phyloP scores from a whole-genome alignment of 1,140 invertebrate species.

The Sarcophaga peregrina region DNA sequence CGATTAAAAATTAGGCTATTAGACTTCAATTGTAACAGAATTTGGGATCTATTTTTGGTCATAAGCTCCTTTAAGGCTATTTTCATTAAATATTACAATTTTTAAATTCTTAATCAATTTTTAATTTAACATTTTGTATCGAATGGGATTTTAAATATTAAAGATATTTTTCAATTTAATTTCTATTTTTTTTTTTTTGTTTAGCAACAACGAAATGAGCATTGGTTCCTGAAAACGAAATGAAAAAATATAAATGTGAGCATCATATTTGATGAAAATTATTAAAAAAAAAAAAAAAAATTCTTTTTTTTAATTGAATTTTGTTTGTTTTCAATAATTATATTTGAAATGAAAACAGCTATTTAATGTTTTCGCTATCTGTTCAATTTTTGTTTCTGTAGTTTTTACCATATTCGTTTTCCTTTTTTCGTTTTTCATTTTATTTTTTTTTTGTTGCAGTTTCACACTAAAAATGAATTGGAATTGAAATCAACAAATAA shows the following conservation, averaged over 20 bases:
- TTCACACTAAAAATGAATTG: constrained; percentile 38
- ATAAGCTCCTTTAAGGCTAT: too few relatives aligned
- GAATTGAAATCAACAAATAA: constrained; percentile 37
- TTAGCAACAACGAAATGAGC: too few relatives aligned
- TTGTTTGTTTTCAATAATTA: constrained; percentile 39
- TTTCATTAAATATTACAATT: too few relatives aligned
- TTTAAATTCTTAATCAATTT: too few relatives aligned
- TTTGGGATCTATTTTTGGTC: too few relatives aligned
- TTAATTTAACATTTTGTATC: too few relatives aligned
- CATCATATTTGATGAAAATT: constrained; percentile 6
- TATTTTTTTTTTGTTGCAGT: neutral
- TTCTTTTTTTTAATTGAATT: constrained; percentile 30
- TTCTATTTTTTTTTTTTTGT: too few relatives aligned
- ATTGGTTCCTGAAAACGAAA: too few relatives aligned
- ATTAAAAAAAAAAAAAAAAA: constrained; percentile 1
- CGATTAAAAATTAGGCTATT: too few relatives aligned
- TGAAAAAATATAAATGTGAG: neutral
- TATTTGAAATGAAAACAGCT: constrained; percentile 10
- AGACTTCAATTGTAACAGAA: too few relatives aligned
- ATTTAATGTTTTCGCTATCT: constrained; percentile 2
- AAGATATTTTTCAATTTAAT: too few relatives aligned
- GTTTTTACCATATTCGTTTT: neutral
- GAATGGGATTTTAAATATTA: too few relatives aligned
- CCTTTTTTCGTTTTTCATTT: neutral
- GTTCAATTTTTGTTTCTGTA: neutral